Percentiles rank a stretch among this genome's conserved stretches.
Evolutionary conservation across 2,888 invertebrate species (phyloP).

Genomic region (Amphipyra tragopoginis): DNA sequence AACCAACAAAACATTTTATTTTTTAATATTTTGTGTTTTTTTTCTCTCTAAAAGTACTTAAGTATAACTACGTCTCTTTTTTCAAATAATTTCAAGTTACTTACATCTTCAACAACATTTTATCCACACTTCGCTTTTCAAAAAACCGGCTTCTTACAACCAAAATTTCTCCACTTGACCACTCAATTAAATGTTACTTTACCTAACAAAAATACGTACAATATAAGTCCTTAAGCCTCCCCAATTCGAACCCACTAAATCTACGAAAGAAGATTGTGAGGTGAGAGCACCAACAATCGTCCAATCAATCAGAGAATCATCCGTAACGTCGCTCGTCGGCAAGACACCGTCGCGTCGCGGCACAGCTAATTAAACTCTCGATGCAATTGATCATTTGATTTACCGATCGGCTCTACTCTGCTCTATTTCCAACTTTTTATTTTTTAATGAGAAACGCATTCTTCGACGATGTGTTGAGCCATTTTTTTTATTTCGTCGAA

Average conservation of each 20-base stretch:
- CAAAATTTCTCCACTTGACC: slow-evolving; percentile 23
- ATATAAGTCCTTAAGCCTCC: slow-evolving; percentile 31
- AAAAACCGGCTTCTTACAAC: slow-evolving; percentile 1
- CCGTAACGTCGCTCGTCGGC: slow-evolving; percentile 51
- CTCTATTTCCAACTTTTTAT: slow-evolving; percentile 65
- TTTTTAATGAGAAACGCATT: slow-evolving; percentile 68
- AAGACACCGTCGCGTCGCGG: slow-evolving; percentile 62
- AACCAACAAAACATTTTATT: too few relatives aligned
- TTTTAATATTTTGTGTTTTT: too few relatives aligned
- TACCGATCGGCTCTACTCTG: slow-evolving; percentile 59
- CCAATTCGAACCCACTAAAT: slow-evolving; percentile 35
- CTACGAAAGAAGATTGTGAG: slow-evolving; percentile 54
- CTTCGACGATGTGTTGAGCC: slow-evolving; percentile 35
- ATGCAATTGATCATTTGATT: slow-evolving; percentile 66
- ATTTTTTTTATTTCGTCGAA: slow-evolving; percentile 27
- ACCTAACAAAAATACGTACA: slow-evolving; percentile 10
- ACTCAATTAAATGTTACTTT: slow-evolving; percentile 35
- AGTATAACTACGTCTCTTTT: too few relatives aligned
- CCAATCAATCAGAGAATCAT: slow-evolving; percentile 62
- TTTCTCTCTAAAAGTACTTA: too few relatives aligned
- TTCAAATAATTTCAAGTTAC: too few relatives aligned
- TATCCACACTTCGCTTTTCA: background rate
- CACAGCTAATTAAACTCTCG: slow-evolving; percentile 61
- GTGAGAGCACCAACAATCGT: slow-evolving; percentile 66
- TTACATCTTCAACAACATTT: background rate